These are phyloP conservation scores for Microctenopoma stevenorrisi DNA, from an alignment of 2,797 vertebrate species.

Conservation along the genomic window DNA sequence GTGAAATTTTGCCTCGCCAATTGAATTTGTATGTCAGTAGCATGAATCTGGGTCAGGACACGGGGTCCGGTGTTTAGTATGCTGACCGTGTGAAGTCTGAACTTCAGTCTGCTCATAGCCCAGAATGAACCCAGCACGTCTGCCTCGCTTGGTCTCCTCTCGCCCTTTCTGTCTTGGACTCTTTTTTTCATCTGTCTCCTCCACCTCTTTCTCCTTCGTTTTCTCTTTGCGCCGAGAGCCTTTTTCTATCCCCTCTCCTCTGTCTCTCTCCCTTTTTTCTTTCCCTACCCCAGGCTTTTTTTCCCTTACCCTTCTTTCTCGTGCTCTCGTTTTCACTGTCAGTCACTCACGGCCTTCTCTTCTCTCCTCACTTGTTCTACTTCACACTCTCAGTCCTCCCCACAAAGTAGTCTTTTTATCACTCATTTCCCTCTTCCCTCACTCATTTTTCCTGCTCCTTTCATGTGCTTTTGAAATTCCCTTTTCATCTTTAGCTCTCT, in stretches of 20 bases:
- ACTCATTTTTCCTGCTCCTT: slow-evolving; percentile 80
- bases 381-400: slow-evolving; percentile 75
- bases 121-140: slow-evolving; percentile 76
- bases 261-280: slow-evolving; percentile 63
- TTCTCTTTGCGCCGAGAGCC: slow-evolving; percentile 55
- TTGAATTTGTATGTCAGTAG: slow-evolving; percentile 79
- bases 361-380: slow-evolving; percentile 78
- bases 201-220: slow-evolving; percentile 41
- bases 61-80: slow-evolving; percentile 80
- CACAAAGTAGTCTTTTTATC: slow-evolving; percentile 83
- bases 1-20: slow-evolving; percentile 35
- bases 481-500: slow-evolving; percentile 77
- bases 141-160: slow-evolving; percentile 58
- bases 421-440: slow-evolving; percentile 81
- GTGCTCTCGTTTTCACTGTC: slow-evolving; percentile 71
- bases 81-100: slow-evolving; percentile 78
- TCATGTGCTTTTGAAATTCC: slow-evolving; percentile 82
- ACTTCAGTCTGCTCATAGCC: slow-evolving; percentile 74
- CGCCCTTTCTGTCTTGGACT: slow-evolving; percentile 49
- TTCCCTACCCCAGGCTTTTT: slow-evolving; percentile 58
- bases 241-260: slow-evolving; percentile 65
- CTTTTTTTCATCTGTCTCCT: slow-evolving; percentile 38
- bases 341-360: slow-evolving; percentile 73
- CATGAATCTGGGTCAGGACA: slow-evolving; percentile 84
- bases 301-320: slow-evolving; percentile 59